These are phyloP conservation scores for Rhinolophus sinicus DNA, from an alignment of 2,113 vertebrate genomes.

Conservation along the genomic window DNA sequence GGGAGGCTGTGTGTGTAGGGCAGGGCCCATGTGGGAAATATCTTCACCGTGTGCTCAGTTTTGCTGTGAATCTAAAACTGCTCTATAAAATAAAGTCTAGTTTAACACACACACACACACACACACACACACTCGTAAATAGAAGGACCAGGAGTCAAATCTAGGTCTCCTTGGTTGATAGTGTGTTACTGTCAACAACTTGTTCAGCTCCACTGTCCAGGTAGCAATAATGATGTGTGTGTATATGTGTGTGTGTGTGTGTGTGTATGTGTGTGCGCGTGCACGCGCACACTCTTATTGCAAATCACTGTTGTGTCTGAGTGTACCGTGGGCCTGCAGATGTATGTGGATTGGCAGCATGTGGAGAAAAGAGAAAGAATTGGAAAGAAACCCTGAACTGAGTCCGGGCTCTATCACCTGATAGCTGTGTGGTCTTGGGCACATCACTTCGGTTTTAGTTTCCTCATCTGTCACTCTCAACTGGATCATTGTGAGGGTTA, in stretches of 20 bases:
- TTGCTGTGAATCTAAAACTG: slow-evolving; percentile 8
- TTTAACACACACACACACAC: not conserved
- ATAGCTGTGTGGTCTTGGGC: not conserved
- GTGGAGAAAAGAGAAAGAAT: not conserved
- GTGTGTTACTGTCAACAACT: not conserved
- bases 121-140: not conserved
- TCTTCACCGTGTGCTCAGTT: not conserved
- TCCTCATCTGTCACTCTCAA: not conserved
- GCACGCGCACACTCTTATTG: too few relatives aligned
- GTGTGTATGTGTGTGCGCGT: not conserved
- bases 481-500: not conserved
- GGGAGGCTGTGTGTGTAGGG: not conserved
- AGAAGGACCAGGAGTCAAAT: not conserved
- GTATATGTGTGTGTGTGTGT: not conserved
- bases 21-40: not conserved
- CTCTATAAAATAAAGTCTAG: slow-evolving; percentile 3
- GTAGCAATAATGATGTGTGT: not conserved
- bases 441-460: not conserved
- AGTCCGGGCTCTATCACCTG: not conserved
- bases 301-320: not conserved
- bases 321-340: not conserved
- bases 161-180: not conserved
- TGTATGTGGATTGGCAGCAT: not conserved
- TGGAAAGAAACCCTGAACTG: not conserved
- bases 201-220: not conserved